Percentiles rank a stretch among this genome's conserved stretches.
phyloP scores from a whole-genome alignment of 2,888 invertebrate genomes.

The Rosalia funebris region DNA sequence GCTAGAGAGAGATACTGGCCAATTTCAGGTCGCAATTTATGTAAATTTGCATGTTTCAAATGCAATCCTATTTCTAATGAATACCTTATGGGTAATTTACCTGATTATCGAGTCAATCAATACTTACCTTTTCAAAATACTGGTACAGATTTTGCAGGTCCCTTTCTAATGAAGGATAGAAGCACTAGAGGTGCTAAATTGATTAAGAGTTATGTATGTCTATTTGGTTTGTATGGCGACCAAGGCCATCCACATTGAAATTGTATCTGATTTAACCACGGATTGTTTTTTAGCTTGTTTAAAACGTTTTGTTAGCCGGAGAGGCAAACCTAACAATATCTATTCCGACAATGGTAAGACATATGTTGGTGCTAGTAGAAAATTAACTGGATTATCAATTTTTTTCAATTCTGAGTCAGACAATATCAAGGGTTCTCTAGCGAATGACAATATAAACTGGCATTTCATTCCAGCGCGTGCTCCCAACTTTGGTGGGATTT shows the following conservation, averaged over 20 bases:
- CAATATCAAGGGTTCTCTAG: constrained; percentile 8
- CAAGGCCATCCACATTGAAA: constrained; percentile 41
- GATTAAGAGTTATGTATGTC: constrained; percentile 39
- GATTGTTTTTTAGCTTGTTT: constrained; percentile 38
- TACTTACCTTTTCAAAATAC: constrained; percentile 42
- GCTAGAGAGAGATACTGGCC: constrained; percentile 47
- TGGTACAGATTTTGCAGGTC: constrained; percentile 48
- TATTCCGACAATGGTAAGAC: constrained; percentile 43
- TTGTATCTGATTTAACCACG: constrained; percentile 34
- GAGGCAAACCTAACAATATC: constrained; percentile 37
- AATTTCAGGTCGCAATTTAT: constrained; percentile 39
- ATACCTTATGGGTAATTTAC: constrained; percentile 48
- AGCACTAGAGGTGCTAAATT: constrained; percentile 35
- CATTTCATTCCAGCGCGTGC: constrained; percentile 42
- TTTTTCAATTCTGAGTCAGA: neutral
- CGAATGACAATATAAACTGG: constrained; percentile 39
- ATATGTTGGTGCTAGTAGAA: constrained; percentile 40
- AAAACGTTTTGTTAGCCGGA: constrained; percentile 36
- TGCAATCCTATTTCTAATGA: constrained; percentile 32
- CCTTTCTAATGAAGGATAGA: constrained; percentile 45
- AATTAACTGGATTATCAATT: neutral
- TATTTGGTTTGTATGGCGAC: constrained; percentile 45
- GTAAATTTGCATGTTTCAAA: constrained; percentile 37
- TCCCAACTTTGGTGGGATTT: constrained; percentile 45
- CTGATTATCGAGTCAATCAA: constrained; percentile 33